phyloP scores from a whole-genome alignment of 2,797 vertebrate genomes.

The Paguma larvata region DNA sequence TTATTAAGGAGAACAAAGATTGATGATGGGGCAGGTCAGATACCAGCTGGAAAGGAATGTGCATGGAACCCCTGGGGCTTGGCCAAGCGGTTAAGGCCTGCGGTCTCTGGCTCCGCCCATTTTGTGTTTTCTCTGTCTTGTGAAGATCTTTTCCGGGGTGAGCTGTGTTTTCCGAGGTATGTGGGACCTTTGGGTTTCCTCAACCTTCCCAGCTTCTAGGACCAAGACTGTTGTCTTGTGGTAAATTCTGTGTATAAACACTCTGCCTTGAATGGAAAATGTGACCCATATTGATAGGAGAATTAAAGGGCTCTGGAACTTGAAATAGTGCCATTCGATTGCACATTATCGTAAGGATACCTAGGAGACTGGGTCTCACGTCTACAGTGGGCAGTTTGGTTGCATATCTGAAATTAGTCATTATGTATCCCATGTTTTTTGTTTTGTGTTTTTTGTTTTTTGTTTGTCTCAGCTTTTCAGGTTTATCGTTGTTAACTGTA shows the following conservation, averaged over 20 bases:
- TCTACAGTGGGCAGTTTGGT: background rate
- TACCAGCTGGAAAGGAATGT: slow-evolving; percentile 70
- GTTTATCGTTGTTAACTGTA: background rate
- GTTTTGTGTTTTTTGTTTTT: background rate
- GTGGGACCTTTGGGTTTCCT: background rate
- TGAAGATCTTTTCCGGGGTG: background rate
- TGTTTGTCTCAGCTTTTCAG: slow-evolving; percentile 25
- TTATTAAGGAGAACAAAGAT: slow-evolving; percentile 67
- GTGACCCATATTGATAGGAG: background rate
- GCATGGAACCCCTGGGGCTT: slow-evolving; percentile 42
- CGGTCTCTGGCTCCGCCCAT: background rate
- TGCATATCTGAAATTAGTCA: background rate
- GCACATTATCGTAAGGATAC: background rate
- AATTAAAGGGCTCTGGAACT: background rate
- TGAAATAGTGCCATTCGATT: slow-evolving; percentile 31
- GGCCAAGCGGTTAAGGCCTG: background rate
- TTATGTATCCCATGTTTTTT: background rate
- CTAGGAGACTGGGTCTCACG: background rate
- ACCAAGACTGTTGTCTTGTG: background rate
- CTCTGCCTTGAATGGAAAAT: background rate
- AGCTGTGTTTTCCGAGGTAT: background rate
- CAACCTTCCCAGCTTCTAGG: background rate
- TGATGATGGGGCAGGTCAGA: slow-evolving; percentile 74
- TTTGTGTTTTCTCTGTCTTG: slow-evolving; percentile 25
- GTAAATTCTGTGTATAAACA: slow-evolving; percentile 10